Base-by-base conservation (phyloP, 2,113 vertebrate genomes). In the Elgaria multicarinata region DNA sequence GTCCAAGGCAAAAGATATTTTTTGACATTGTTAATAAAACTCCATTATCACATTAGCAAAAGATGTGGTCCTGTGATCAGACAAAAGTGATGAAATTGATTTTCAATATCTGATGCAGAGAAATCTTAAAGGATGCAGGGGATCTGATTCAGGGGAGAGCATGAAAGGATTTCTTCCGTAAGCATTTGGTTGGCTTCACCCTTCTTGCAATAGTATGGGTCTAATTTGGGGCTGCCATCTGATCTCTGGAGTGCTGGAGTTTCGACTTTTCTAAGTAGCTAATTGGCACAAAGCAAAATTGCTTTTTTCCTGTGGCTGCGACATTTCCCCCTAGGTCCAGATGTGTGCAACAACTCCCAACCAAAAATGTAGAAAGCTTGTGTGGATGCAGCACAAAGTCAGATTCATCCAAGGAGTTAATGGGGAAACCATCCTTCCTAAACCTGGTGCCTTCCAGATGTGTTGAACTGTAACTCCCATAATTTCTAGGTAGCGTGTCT, bases 81-180 rank as follows among this genome's bases (percentile, higher is more conserved):
- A 88, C n/a, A 42, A 93, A 94, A 95, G 92, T 3, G 50, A 82
- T n/a, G 20, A 85, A 94, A 72, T 33, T 83, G 4, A 13, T 94
- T n/a, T 87, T 71, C 91, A 81, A 66, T 80, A 26, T 2, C 69
- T 39, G 71, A 1, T 81, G 66, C 76, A 86, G 92, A 85, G 66
- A 24, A 44, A 39, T 74, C 22, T 39, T n/a, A 26, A 39, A 72
- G 46, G 55, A 55, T 42, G 67, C 8, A 33, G 74, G 7, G 1
- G 81, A 1, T 0, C 83, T 86, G 69, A 55, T 87, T 53, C 84
- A 62, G 8, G 46, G 8, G 87, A 89, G 8, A 85, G 42, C 55
- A 69, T 87, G 46, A 89, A 91, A 78, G 88, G 20, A 55, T 66
- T 2, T 87, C 2, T 50, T 14, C 4, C 72, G 7, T 81, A 81